Conservation (phyloP, 2,888 invertebrate genomes). For the Gastracanthus pulcherrimus region DNA sequence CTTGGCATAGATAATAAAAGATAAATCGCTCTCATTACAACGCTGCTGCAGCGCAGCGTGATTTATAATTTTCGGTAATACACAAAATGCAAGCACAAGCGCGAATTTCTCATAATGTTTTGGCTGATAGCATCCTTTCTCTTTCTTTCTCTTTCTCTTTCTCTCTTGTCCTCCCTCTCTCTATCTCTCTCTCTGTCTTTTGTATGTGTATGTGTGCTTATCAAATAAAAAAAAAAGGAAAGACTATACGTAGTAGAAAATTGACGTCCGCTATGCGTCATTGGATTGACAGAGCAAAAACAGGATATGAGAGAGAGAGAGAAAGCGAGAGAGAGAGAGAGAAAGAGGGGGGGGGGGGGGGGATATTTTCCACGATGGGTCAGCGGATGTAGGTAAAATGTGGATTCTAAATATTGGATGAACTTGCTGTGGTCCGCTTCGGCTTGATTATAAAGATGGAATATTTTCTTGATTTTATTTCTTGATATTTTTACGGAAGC, state of each 20-base stretch:
- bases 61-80: conserved; percentile 13
- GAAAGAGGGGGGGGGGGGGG: too few species aligned
- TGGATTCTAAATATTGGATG: not conserved
- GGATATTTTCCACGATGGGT: too few species aligned
- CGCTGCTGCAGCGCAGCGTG: not conserved
- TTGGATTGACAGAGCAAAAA: not conserved
- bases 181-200: too few species aligned
- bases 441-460: too few species aligned
- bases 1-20: conserved; percentile 17
- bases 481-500: not conserved
- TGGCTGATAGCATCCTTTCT: too few species aligned
- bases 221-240: conserved; percentile 17
- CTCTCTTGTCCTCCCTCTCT: too few species aligned
- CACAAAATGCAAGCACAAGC: not conserved
- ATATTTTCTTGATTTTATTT: too few species aligned
- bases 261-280: too few species aligned
- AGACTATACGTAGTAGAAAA: not conserved
- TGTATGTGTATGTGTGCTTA: not conserved
- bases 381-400: not conserved
- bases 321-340: too few species aligned
- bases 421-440: not conserved
- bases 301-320: not conserved
- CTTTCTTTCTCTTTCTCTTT: too few species aligned
- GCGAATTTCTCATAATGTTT: not conserved
- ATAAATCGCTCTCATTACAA: conserved; percentile 7